These are phyloP conservation scores for Oscheius sp. DNA, from an alignment of 2,888 invertebrate genomes.

Conservation along the genomic window DNA sequence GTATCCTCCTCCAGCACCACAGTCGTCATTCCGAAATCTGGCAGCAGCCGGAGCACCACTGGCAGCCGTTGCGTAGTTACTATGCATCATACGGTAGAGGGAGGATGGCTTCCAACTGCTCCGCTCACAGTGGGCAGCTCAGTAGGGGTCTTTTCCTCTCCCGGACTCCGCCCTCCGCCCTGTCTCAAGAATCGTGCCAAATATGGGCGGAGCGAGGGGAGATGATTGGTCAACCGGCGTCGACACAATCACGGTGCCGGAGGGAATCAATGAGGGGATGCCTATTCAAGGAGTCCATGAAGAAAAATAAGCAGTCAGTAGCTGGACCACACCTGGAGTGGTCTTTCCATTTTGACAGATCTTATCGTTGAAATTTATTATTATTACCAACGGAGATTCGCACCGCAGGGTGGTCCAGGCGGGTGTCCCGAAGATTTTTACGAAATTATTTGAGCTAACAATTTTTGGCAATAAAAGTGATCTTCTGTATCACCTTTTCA, in stretches of 20 bases:
- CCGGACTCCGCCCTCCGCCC: constrained; percentile 16
- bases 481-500: no score
- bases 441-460: no score
- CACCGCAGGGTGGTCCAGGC: no score
- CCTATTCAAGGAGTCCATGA: no score
- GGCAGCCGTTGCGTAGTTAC: constrained; percentile 19
- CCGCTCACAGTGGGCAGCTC: constrained; percentile 32
- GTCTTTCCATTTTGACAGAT: no score
- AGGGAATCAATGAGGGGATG: background rate
- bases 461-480: background rate
- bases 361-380: no score
- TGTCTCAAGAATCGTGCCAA: constrained; percentile 2
- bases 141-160: constrained; percentile 18
- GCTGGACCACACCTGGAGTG: no score
- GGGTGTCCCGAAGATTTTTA: no score
- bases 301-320: no score
- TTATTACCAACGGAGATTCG: no score
- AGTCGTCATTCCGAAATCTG: constrained; percentile 10
- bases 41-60: constrained; percentile 1
- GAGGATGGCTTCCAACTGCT: constrained; percentile 26
- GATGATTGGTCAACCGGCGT: constrained; percentile 11
- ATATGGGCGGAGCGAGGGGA: constrained; percentile 14
- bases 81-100: no score
- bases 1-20: no score
- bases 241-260: background rate